Base-by-base conservation (phyloP, 2,888 invertebrate species). In the Chymomyza fuscimana region DNA sequence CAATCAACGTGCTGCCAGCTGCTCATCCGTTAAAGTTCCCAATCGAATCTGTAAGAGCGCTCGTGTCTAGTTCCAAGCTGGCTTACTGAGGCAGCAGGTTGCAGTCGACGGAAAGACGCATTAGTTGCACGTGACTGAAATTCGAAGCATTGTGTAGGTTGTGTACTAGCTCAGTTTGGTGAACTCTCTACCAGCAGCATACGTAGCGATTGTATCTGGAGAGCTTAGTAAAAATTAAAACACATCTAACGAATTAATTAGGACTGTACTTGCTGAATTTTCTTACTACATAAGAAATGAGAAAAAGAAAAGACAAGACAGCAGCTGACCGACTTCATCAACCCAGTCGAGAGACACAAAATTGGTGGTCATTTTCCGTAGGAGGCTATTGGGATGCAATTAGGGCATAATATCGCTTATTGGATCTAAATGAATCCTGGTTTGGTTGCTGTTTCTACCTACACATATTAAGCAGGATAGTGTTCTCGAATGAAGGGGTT, bases 171-270 rank as follows among this genome's bases (percentile, higher is more conserved):
- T 25, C 59, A 32, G 56, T 58, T 15, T 25, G 22, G 25, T 25
- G 12, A 15, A 22, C 58, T 7, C 58, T 9, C 32, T 2, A 25
- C 66, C 50, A 67, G 63, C 50, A 65, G 63, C 67, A 16, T 69
- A 65, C 66, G 67, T 4, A 7, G 56, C 15, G 9, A 19, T 22
- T 36, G 56, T 63, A 71, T 59, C 32, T 32, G 22, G 22, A 36
- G 25, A 51, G 74, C 83, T 83, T 82, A 83, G 86, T 83, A 82
- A 85, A 83, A 83, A 83, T 83, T 83, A 83, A 85, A 83, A 83
- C 83, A 83, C 83, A 83, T 83, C 86, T 83, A 84, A 84, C 83
- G 83, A 84, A 84, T 83, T 84, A 86, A 86, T 84, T 83, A 84
- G 86, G 83, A 83, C 81, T 81, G 84, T 85, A 85, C 72, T 78